phyloP scores from a whole-genome alignment of 2,797 vertebrate genomes.

The Lacerta bilineata region DNA sequence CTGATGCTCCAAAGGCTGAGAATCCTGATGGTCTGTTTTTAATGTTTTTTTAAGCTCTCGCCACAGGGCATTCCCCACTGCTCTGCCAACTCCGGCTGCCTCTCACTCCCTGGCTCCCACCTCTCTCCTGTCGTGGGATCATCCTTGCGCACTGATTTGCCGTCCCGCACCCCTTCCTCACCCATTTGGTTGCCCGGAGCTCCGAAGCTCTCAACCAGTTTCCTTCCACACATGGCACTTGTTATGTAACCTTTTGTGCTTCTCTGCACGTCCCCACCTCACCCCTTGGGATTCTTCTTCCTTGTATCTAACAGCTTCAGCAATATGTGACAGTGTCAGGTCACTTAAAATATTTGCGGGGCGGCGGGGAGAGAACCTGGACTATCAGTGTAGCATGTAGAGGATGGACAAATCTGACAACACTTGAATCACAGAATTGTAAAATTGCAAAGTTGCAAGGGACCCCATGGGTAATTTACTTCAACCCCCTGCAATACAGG shows the following conservation, averaged over 20 bases:
- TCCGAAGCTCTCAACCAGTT: not conserved
- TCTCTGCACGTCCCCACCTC: not conserved
- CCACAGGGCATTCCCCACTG: slow-evolving; percentile 12
- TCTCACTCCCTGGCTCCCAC: slow-evolving; percentile 38
- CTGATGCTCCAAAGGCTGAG: slow-evolving; percentile 31
- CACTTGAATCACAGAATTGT: no score
- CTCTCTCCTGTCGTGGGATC: not conserved
- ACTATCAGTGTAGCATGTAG: not conserved
- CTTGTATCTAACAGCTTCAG: not conserved
- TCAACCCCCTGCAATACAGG: no score
- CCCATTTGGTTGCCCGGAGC: not conserved
- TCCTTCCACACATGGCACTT: not conserved
- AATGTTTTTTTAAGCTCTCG: not conserved
- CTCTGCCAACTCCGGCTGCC: not conserved
- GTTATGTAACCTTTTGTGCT: slow-evolving; percentile 2
- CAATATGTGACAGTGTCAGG: not conserved
- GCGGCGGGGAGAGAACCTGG: not conserved
- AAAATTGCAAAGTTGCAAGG: no score
- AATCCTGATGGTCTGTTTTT: slow-evolving; percentile 36
- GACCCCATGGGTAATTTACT: no score
- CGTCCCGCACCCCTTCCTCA: not conserved
- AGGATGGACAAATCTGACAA: not conserved
- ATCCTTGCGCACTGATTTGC: not conserved
- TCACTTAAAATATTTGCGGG: not conserved
- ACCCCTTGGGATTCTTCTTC: not conserved